A percentile compares a stretch with the other conserved stretches of the same genome.
Conservation (phyloP, 1,140 invertebrate species). For the Lucilia sericata region DNA sequence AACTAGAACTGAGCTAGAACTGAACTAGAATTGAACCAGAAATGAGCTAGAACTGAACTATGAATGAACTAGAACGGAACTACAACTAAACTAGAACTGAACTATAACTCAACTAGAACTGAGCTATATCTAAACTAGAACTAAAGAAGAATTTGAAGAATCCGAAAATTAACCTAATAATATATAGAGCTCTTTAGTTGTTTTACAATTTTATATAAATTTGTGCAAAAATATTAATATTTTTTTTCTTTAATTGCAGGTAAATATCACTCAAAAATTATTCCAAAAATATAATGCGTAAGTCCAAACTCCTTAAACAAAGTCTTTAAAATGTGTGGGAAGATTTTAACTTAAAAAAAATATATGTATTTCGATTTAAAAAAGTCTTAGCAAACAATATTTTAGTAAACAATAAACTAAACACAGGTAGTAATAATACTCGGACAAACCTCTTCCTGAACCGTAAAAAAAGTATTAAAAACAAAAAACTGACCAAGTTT, state of each 20-base stretch:
- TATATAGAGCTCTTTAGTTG: neutral
- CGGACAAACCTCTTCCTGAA: constrained; percentile 11
- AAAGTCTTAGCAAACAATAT: neutral
- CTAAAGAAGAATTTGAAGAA: no score
- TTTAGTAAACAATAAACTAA: neutral
- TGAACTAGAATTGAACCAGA: no score
- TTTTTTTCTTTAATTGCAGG: constrained; percentile 28
- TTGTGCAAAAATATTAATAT: neutral
- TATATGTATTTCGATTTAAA: neutral
- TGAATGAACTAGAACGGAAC: no score
- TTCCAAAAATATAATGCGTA: neutral
- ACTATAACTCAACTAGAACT: no score
- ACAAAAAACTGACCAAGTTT: neutral
- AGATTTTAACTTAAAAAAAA: neutral
- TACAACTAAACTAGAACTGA: no score
- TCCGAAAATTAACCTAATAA: no score
- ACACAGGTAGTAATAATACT: neutral
- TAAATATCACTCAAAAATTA: neutral
- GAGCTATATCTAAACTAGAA: no score
- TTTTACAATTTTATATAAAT: neutral
- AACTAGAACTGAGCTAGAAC: no score
- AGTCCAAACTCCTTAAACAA: neutral
- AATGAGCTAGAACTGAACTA: no score
- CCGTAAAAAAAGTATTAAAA: neutral
- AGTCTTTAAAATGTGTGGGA: constrained; percentile 2